A percentile compares a stretch with the other conserved stretches of the same genome.
phyloP scores from a whole-genome alignment of 2,888 invertebrate genomes.

The Deilephila elpenor region DNA sequence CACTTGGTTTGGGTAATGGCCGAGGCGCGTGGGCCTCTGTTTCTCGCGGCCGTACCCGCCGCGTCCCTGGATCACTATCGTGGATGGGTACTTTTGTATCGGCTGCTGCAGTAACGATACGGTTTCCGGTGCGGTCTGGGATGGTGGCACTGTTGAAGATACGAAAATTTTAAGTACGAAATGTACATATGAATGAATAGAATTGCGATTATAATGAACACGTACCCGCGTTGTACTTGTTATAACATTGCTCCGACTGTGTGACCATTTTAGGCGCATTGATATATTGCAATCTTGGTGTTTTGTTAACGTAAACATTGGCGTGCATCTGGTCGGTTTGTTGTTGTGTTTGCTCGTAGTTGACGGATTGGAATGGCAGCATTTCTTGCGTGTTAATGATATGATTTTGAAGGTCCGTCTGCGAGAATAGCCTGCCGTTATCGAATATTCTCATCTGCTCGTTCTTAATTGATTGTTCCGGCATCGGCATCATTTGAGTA shows the following conservation, averaged over 20 bases:
- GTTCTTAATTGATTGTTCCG: conserved; percentile 69
- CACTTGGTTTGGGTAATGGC: conserved; percentile 59
- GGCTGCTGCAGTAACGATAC: conserved; percentile 78
- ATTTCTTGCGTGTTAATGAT: conserved; percentile 68
- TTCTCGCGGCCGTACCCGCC: conserved; percentile 71
- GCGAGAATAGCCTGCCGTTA: conserved; percentile 65
- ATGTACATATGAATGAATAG: background rate
- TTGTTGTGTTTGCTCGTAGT: conserved; percentile 57
- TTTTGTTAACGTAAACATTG: conserved; percentile 60
- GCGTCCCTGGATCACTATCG: conserved; percentile 69
- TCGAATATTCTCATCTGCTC: conserved; percentile 76
- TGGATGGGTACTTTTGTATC: conserved; percentile 69
- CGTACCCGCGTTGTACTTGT: conserved; percentile 71
- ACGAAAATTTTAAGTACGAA: background rate
- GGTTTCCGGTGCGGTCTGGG: conserved; percentile 81
- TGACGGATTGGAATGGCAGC: conserved; percentile 62
- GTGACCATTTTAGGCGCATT: conserved; percentile 65
- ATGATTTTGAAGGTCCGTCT: conserved; percentile 70
- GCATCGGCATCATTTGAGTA: conserved; percentile 74
- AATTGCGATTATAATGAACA: conserved; percentile 29
- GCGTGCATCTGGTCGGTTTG: conserved; percentile 43
- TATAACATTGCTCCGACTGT: conserved; percentile 64
- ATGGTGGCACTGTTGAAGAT: conserved; percentile 66
- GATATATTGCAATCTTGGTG: conserved; percentile 63
- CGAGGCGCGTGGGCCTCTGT: conserved; percentile 56